Conservation (phyloP, 1,140 invertebrate genomes). For the Pantala flavescens region DNA sequence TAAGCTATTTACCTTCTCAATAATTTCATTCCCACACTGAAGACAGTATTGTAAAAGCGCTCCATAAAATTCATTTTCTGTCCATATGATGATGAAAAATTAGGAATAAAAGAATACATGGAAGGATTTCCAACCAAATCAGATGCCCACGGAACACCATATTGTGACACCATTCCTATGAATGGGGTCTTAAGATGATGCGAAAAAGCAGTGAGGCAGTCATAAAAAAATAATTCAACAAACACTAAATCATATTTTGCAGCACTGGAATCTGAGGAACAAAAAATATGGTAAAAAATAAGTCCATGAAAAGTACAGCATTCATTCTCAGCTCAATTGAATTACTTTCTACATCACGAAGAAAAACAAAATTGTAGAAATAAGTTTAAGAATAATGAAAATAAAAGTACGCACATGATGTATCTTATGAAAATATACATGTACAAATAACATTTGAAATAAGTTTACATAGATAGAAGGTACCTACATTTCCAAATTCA, state of each 20-base stretch:
- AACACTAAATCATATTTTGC: slow-evolving; percentile 28
- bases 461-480: too few relatives aligned
- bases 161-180: neutral
- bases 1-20: neutral
- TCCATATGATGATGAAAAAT: neutral
- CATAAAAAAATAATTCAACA: slow-evolving; percentile 30
- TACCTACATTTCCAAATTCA: too few relatives aligned
- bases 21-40: neutral
- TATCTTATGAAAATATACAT: too few relatives aligned
- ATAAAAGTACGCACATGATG: too few relatives aligned
- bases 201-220: slow-evolving; percentile 48
- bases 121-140: neutral
- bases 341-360: too few relatives aligned
- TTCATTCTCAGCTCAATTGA: too few relatives aligned
- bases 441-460: too few relatives aligned
- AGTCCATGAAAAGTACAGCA: too few relatives aligned
- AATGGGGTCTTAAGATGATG: slow-evolving; percentile 19
- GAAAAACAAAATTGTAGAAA: too few relatives aligned
- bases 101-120: neutral
- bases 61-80: slow-evolving; percentile 11
- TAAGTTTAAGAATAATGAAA: too few relatives aligned
- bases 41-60: neutral
- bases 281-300: too few relatives aligned
- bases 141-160: neutral
- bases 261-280: too few relatives aligned